Base-by-base conservation (phyloP, 2,797 vertebrate species). In the Argya squamiceps region DNA sequence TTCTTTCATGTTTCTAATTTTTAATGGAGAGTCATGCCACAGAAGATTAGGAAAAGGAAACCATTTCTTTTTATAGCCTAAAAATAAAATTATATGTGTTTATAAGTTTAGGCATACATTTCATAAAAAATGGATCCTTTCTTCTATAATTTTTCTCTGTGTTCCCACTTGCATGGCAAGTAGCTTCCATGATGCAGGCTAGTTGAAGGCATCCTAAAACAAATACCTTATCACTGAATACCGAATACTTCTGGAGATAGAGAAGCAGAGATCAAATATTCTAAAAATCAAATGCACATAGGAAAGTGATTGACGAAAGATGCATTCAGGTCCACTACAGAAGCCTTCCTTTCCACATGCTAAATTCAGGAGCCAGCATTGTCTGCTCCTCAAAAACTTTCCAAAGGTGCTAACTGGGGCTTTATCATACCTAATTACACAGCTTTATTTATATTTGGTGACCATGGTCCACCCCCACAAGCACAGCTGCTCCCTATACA, bases 21-120 rank as follows among this genome's bases (percentile, higher is more conserved):
- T 95, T 93, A 97, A 94, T 88, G 83, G 94, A 94, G 95, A 97
- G 95, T 55, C 97, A 93, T 37, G 74, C 73, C 95, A 92, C 82
- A 85, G 62, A 88, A 88, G 79, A 93, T 84, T 71, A 93, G n/a
- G 41, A 76, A 91, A 96, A 92, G 43, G 39, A 95, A 97, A 73
- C 27, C 8, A 93, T 87, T 91, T 96, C 82, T 94, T 97, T 97
- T 92, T 94, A 93, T 84, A 96, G 96, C 50, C 59, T 89, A 62
- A 88, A 88, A 65, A 91, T 91, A 96, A 95, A 92, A 88, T 52
- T 88, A 68, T 59, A 80, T 67, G 87, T 91, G 60, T 37, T 85
- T 85, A 85, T 82, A 95, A 93, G 90, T 92, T 96, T 80, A 94
- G 47, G 75, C 14, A 55, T 67, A 39, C 1, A 71, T 64, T 71